Percentiles rank a stretch among this genome's conserved stretches.
Evolutionary conservation across 2,113 vertebrate genomes (phyloP).

Genomic region (Illadopsis cleaveri): DNA sequence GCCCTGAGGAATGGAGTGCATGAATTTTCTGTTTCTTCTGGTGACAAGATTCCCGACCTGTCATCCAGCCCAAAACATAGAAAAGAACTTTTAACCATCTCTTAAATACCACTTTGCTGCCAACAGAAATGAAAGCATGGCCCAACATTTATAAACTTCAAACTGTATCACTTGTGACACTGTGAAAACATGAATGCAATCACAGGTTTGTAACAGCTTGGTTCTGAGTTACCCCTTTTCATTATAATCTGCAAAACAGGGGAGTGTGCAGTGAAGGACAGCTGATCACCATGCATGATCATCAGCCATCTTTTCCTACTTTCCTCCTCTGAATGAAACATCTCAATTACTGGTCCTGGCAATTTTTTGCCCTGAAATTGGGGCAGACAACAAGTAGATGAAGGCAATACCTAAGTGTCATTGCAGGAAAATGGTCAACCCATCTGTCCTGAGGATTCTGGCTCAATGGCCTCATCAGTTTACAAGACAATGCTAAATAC

Average conservation of each 20-base stretch:
- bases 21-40: not conserved
- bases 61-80: not conserved
- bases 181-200: not conserved
- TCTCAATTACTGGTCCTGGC: not conserved
- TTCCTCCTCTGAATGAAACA: not conserved
- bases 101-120: not conserved
- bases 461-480: not conserved
- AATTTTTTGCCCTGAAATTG: not conserved
- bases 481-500: not conserved
- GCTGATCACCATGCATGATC: not conserved
- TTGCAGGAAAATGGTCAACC: not conserved
- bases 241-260: not conserved
- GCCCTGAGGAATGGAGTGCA: not conserved
- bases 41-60: not conserved
- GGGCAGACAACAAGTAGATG: not conserved
- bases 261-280: not conserved
- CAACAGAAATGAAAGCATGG: not conserved
- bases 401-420: not conserved
- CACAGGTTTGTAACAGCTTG: not conserved
- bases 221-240: not conserved
- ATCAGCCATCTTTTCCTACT: not conserved
- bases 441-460: not conserved
- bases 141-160: not conserved
- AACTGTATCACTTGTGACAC: not conserved
- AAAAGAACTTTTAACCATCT: not conserved